These are phyloP conservation scores for Muschampia plurimacula DNA, from an alignment of 2,888 invertebrate genomes.

Conservation along the genomic window DNA sequence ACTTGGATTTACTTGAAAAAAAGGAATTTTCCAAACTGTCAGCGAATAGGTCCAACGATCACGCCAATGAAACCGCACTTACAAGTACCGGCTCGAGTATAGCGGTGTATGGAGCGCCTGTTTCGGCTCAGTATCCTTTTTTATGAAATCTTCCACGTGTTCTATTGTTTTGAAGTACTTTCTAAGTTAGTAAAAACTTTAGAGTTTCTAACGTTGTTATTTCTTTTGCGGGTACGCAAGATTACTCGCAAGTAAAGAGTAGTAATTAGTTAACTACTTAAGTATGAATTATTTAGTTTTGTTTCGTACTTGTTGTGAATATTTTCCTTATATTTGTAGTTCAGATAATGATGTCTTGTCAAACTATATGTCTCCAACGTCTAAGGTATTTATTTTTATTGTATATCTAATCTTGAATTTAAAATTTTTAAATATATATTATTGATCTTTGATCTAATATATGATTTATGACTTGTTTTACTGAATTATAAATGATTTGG, in stretches of 20 bases:
- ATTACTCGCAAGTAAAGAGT: background rate
- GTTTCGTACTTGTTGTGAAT: background rate
- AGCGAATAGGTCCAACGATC: constrained; percentile 64
- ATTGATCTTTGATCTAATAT: background rate
- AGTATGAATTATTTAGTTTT: background rate
- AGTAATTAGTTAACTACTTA: background rate
- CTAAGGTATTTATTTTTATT: constrained; percentile 62
- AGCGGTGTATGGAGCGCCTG: constrained; percentile 70
- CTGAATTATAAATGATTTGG: background rate
- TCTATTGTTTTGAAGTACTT: constrained; percentile 44
- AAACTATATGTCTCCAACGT: constrained; percentile 73
- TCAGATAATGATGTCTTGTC: constrained; percentile 77
- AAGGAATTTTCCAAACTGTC: constrained; percentile 86
- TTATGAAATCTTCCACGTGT: constrained; percentile 64
- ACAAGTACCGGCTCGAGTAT: constrained; percentile 71
- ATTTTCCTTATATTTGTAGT: constrained; percentile 63
- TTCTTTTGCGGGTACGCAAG: background rate
- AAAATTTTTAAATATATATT: background rate
- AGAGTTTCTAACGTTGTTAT: background rate
- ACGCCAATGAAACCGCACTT: constrained; percentile 66
- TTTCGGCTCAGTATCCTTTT: constrained; percentile 78
- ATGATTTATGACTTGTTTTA: background rate
- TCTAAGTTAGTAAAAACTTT: background rate
- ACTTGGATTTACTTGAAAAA: constrained; percentile 87
- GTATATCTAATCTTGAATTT: constrained; percentile 10